phyloP scores from a whole-genome alignment of 1,140 invertebrate genomes.

The Megalonaias nervosa region DNA sequence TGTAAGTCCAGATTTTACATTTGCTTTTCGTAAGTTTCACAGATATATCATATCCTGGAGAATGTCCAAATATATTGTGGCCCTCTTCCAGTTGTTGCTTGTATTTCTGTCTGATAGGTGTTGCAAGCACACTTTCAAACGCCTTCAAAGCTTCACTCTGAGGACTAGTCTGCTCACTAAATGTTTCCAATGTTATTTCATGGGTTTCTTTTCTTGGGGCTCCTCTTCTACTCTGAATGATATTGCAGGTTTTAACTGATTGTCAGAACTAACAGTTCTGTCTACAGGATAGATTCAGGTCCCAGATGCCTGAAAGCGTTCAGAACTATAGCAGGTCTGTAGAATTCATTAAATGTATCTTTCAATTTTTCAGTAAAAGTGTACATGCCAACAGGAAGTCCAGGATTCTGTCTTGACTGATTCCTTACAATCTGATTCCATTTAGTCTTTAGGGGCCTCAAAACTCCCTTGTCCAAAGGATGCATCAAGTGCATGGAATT shows the following conservation, averaged over 20 bases:
- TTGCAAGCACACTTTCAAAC: too few relatives aligned
- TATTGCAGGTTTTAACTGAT: slow-evolving; percentile 18
- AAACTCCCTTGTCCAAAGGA: slow-evolving; percentile 37
- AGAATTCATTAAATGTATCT: slow-evolving; percentile 34
- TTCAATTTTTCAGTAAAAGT: slow-evolving; percentile 40
- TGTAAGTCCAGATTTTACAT: too few relatives aligned
- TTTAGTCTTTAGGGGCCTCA: slow-evolving; percentile 31
- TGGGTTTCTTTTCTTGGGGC: too few relatives aligned
- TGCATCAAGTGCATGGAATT: slow-evolving; percentile 44
- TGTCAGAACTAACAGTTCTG: slow-evolving; percentile 12
- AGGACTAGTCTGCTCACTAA: too few relatives aligned
- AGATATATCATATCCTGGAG: too few relatives aligned
- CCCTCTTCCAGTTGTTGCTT: too few relatives aligned
- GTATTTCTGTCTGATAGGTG: too few relatives aligned
- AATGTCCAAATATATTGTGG: too few relatives aligned
- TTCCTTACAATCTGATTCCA: slow-evolving; percentile 27
- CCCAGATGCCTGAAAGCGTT: slow-evolving; percentile 21
- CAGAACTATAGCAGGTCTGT: slow-evolving; percentile 37
- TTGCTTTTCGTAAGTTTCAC: too few relatives aligned
- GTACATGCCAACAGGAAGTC: slow-evolving; percentile 20
- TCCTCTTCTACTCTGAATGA: slow-evolving; percentile 1
- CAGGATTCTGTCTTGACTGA: slow-evolving; percentile 32
- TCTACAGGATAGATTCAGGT: slow-evolving; percentile 26
- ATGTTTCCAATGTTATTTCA: too few relatives aligned
- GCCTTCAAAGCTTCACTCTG: too few relatives aligned